Conservation (phyloP, 2,797 vertebrate genomes). For the Mionectes olivaceus region DNA sequence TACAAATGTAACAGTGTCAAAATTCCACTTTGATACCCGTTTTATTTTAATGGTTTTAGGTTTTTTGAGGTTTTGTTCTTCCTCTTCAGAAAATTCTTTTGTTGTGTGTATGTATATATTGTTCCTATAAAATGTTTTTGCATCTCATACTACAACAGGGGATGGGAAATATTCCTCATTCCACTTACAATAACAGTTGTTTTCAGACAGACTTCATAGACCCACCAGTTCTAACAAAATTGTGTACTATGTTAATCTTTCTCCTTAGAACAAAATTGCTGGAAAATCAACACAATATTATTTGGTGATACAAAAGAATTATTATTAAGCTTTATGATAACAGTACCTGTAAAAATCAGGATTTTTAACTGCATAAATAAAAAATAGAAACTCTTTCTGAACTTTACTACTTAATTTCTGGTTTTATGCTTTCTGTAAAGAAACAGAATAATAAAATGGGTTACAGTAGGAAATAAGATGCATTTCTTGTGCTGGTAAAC, state of each 20-base stretch:
- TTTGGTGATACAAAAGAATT: not conserved
- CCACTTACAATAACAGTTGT: not conserved
- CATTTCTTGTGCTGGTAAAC: not conserved
- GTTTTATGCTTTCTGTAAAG: not conserved
- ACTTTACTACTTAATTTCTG: not conserved
- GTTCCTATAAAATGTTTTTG: not conserved
- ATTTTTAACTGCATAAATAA: not conserved
- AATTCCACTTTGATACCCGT: not conserved
- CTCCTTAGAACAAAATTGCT: not conserved
- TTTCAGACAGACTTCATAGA: not conserved
- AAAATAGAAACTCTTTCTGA: not conserved
- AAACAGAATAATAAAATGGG: not conserved
- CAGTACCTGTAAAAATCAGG: not conserved
- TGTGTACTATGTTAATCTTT: not conserved
- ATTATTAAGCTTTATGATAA: not conserved
- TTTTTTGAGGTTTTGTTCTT: not conserved
- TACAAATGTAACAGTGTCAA: not conserved
- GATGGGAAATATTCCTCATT: not conserved
- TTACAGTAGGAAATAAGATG: not conserved
- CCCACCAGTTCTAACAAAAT: not conserved
- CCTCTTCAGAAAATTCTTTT: not conserved
- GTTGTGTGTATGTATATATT: not conserved
- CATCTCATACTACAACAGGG: not conserved
- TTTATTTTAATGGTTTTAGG: not conserved
- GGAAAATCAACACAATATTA: not conserved